phyloP scores from a whole-genome alignment of 2,113 vertebrate genomes.

The Bos javanicus region DNA sequence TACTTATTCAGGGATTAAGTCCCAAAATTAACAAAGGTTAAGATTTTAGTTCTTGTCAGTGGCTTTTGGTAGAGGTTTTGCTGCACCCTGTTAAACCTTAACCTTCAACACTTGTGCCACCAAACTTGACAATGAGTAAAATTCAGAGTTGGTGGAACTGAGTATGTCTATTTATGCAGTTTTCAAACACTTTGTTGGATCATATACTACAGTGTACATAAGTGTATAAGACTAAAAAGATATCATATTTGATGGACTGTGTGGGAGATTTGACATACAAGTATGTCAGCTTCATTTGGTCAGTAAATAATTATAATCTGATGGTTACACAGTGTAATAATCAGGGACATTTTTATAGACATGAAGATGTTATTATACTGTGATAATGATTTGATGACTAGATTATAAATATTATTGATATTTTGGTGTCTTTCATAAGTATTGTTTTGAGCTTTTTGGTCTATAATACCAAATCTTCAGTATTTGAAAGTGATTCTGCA shows the following conservation, averaged over 20 bases:
- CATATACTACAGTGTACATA: not conserved
- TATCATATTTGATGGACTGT: not conserved
- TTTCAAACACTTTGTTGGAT: not conserved
- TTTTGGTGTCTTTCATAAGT: not conserved
- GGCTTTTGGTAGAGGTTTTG: not conserved
- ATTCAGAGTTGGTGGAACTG: not conserved
- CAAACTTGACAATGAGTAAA: not conserved
- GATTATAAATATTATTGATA: not conserved
- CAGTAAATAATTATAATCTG: not conserved
- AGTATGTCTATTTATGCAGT: not conserved
- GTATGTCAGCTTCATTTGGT: slow-evolving; percentile 5
- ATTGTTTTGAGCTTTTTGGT: not conserved
- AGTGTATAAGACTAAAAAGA: not conserved
- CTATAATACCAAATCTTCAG: not conserved
- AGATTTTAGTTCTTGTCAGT: not conserved
- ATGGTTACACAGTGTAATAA: not conserved
- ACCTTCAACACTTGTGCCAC: not conserved
- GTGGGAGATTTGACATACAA: not conserved
- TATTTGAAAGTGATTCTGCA: slow-evolving; percentile 6
- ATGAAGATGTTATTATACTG: not conserved
- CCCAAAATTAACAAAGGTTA: not conserved
- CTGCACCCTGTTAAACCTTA: not conserved
- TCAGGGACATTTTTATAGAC: not conserved
- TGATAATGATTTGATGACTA: not conserved
- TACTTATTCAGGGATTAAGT: not conserved